Conservation (phyloP, 2,797 vertebrate species). For the Mormyrops attenuatus region DNA sequence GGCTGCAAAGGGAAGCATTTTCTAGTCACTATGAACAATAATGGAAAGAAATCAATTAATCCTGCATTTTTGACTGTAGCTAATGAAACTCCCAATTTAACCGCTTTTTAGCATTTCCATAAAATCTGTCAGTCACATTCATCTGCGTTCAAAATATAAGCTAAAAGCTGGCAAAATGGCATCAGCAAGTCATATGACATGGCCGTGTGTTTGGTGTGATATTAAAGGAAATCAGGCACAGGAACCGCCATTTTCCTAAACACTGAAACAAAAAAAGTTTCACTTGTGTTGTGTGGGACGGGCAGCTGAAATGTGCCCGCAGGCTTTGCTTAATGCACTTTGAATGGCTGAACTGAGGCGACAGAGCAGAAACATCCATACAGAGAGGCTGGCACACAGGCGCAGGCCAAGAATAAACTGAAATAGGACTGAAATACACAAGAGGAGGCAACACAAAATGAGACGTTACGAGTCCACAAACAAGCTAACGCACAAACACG, state of each 20-base stretch:
- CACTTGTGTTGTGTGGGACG: not conserved
- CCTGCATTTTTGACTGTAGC: not conserved
- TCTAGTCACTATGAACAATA: not conserved
- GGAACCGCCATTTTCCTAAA: not conserved
- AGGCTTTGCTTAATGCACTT: conserved; percentile 67
- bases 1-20: not conserved
- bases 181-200: not conserved
- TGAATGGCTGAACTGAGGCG: conserved; percentile 66
- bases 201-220: not conserved
- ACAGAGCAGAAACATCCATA: conserved; percentile 46
- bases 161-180: not conserved
- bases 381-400: conserved; percentile 30
- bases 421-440: not conserved
- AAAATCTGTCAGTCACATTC: not conserved
- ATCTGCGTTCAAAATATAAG: not conserved
- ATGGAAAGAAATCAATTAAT: not conserved
- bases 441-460: not conserved
- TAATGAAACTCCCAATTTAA: not conserved
- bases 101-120: not conserved
- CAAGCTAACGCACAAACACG: not conserved
- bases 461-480: not conserved
- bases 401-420: not conserved
- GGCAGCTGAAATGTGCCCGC: conserved; percentile 47
- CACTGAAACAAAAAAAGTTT: not conserved
- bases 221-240: not conserved